phyloP scores from a whole-genome alignment of 1,140 invertebrate species.

The Drosophila sproati region DNA sequence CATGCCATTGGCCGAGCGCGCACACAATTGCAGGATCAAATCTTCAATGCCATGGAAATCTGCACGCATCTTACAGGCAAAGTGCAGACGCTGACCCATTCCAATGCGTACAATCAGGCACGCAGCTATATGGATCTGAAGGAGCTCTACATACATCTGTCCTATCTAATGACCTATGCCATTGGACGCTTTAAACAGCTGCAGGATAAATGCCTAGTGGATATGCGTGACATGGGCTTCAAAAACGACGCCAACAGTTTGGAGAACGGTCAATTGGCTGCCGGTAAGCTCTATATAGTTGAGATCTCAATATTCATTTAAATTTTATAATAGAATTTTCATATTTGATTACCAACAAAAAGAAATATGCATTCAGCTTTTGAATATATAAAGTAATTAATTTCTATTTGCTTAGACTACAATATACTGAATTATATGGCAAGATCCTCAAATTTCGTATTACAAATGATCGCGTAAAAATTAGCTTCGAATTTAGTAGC shows the following conservation, averaged over 20 bases:
- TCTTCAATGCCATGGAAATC: conserved; percentile 82
- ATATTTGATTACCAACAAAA: no score
- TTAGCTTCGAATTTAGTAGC: neutral
- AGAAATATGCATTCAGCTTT: no score
- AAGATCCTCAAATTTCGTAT: no score
- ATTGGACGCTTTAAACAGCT: conserved; percentile 81
- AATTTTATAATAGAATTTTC: neutral
- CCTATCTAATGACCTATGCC: conserved; percentile 82
- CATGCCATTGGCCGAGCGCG: conserved; percentile 66
- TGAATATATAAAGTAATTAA: no score
- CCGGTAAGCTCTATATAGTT: conserved; percentile 61
- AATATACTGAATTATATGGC: no score
- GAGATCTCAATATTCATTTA: neutral
- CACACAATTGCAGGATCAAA: conserved; percentile 74
- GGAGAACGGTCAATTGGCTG: conserved; percentile 79
- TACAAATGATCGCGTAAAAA: neutral
- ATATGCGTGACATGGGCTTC: conserved; percentile 81
- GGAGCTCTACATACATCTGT: conserved; percentile 83
- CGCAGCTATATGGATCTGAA: conserved; percentile 76
- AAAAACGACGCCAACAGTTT: conserved; percentile 80
- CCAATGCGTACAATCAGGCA: conserved; percentile 81
- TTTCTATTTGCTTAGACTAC: no score
- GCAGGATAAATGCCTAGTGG: conserved; percentile 79
- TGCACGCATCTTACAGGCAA: conserved; percentile 81
- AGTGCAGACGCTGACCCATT: conserved; percentile 78